A percentile compares a stretch with the other conserved stretches of the same genome.
Evolutionary conservation across 2,888 invertebrate genomes (phyloP).

Genomic region (Proisotoma minuta): DNA sequence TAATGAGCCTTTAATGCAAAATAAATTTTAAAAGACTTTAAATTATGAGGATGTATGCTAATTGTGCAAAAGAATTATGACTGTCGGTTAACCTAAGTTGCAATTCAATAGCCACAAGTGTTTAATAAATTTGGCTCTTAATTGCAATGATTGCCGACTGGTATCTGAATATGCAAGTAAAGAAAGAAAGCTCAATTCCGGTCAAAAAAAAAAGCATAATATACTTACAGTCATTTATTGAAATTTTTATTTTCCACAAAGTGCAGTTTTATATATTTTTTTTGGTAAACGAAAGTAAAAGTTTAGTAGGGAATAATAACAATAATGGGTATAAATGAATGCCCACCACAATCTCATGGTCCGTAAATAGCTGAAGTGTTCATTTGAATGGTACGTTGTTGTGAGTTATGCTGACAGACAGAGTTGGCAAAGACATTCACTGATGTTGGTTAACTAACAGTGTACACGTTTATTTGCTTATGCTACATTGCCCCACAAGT

Average conservation of each 20-base stretch:
- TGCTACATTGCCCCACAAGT: background rate
- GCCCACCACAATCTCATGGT: background rate
- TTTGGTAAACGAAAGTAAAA: too few species aligned
- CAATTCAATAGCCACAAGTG: background rate
- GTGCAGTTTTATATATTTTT: too few species aligned
- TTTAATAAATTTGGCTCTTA: too few species aligned
- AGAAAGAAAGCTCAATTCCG: too few species aligned
- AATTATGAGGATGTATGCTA: constrained; percentile 2
- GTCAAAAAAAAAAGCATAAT: too few species aligned
- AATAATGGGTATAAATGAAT: too few species aligned
- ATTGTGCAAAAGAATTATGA: background rate
- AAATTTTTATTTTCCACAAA: too few species aligned
- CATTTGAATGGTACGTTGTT: too few species aligned
- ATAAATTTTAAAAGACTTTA: background rate
- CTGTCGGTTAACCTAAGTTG: background rate
- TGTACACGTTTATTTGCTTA: constrained; percentile 1
- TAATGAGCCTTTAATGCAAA: background rate
- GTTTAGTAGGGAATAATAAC: too few species aligned
- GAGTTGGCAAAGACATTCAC: constrained; percentile 22
- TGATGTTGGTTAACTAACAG: background rate
- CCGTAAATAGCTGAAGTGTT: constrained; percentile 4
- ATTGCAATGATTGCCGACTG: too few species aligned
- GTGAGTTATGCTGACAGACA: background rate
- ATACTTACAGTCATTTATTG: too few species aligned
- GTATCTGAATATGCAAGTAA: too few species aligned